These are phyloP conservation scores for Parasteatoda lunata DNA, from an alignment of 2,888 invertebrate genomes.

Conservation along the genomic window DNA sequence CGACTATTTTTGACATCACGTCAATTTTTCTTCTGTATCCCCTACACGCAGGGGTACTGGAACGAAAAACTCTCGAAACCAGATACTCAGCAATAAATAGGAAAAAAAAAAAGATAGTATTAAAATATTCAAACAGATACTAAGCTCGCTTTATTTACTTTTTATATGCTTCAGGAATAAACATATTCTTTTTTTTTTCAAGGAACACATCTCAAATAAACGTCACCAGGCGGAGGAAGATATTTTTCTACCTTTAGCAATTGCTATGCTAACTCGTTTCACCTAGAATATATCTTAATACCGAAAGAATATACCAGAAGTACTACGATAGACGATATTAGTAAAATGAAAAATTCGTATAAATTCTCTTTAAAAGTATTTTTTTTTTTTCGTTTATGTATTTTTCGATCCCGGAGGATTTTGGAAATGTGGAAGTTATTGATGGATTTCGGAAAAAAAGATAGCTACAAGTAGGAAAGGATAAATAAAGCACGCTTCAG, in stretches of 20 bases:
- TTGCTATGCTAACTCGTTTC: neutral
- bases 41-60: neutral
- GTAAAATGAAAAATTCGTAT: neutral
- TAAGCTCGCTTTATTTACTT: too few species aligned
- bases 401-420: neutral
- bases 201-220: neutral
- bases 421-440: neutral
- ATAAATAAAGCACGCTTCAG: neutral
- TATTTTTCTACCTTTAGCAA: neutral
- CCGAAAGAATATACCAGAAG: neutral
- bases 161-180: too few species aligned
- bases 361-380: neutral
- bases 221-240: neutral
- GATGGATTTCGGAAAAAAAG: neutral
- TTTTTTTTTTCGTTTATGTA: neutral
- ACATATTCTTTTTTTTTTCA: too few species aligned
- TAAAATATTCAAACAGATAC: too few species aligned
- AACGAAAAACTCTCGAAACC: neutral
- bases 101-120: neutral
- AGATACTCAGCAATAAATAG: neutral
- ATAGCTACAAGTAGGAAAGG: neutral
- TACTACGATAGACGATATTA: neutral
- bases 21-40: constrained; percentile 11
- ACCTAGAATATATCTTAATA: neutral
- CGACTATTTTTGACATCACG: constrained; percentile 23